Percentiles rank a stretch among this genome's conserved stretches.
phyloP scores from a whole-genome alignment of 2,113 vertebrate species.

The Triplophysa tibetana region DNA sequence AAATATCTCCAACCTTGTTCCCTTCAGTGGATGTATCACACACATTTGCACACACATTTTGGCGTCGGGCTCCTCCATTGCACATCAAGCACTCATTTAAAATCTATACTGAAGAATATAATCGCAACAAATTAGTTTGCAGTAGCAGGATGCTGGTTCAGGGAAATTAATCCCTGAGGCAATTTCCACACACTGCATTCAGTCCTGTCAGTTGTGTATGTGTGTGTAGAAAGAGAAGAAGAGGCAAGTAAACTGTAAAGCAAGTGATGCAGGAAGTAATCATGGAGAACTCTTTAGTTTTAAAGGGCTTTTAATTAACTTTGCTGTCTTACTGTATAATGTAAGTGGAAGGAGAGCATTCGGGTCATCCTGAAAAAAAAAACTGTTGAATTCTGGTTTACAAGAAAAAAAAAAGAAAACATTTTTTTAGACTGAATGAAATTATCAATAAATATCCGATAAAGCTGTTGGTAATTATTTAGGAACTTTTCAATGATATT shows the following conservation, averaged over 20 bases:
- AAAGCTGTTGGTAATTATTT: no score
- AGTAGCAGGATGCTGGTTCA: conserved; percentile 62
- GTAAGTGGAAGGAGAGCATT: neutral
- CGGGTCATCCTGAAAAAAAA: neutral
- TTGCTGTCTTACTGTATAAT: neutral
- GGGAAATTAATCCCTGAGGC: conserved; percentile 62
- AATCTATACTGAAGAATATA: neutral
- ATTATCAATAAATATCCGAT: no score
- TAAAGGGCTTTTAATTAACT: neutral
- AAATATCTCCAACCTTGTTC: conserved; percentile 62
- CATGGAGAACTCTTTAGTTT: neutral
- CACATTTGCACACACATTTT: conserved; percentile 14
- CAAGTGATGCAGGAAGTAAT: neutral
- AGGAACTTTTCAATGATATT: no score
- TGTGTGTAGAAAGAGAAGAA: neutral
- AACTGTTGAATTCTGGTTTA: no score
- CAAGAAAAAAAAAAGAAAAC: no score
- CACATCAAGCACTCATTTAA: conserved; percentile 23
- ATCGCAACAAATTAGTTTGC: conserved; percentile 53
- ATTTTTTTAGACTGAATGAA: no score
- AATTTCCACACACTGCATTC: conserved; percentile 54
- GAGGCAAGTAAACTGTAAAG: conserved; percentile 18
- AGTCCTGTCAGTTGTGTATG: neutral
- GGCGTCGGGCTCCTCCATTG: neutral
- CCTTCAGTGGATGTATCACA: conserved; percentile 64